Evolutionary conservation across 2,113 vertebrate genomes (phyloP), one percentile per base, ranked within the genome.

Genomic region (Phycodurus eques): DNA sequence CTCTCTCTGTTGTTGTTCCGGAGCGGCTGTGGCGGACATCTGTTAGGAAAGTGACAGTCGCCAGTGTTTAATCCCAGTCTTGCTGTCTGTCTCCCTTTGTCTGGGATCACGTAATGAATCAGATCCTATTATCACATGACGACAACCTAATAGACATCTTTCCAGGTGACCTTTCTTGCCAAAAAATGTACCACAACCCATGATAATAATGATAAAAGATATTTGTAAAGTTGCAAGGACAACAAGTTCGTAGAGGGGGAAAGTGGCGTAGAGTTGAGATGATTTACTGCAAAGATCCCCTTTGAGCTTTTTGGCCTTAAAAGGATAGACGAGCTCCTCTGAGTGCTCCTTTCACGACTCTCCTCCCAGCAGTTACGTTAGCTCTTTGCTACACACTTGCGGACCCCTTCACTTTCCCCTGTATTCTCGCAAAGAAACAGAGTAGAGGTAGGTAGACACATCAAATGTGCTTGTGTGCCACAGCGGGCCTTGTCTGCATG

Each of bases 281-380:
- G 85, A 88, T 88, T 89, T 88, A 89, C 71, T 71, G 70, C 82
- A 39, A 75, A 68, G 71, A 84, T 87, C 62, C 79, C 49, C 68
- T 76, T 81, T 65, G 72, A 85, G 80, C 79, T 47, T 86, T 91
- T 87, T 90, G 83, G 78, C 89, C 89, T 90, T 91, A 91, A 83
- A 91, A 85, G 90, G 90, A 71, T 71, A 83, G 86, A 87, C 83
- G 77, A 79, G 70, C 78, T 76, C 74, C 79, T 80, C 76, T 22
- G 63, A 27, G 67, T 80, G 81, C 67, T 35, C 27, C 69, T 67
- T 90, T 74, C 59, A 72, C 66, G 70, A 83, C 70, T 83, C 79
- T 70, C 72, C 51, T 78, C 35, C 70, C 65, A 11, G 31, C 81
- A 76, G 27, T 87, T 79, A 76, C 56, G 76, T 80, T 76, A 79